Conservation (phyloP, 2,113 vertebrate genomes). For the Actenoides lindsayi region DNA sequence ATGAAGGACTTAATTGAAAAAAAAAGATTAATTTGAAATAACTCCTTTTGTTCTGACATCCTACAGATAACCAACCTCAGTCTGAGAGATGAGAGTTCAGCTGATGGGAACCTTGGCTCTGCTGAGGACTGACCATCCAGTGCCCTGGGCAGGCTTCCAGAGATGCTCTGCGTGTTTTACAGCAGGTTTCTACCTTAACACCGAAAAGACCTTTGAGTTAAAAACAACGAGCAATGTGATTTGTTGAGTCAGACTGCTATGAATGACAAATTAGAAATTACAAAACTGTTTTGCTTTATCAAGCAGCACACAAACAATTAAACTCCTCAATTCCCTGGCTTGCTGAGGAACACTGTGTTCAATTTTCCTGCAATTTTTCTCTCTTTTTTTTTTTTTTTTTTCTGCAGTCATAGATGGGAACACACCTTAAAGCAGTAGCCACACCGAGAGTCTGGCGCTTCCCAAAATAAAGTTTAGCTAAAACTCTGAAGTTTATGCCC, state of each 20-base stretch:
- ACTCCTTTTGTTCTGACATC: background rate
- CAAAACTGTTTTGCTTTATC: background rate
- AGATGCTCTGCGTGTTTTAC: background rate
- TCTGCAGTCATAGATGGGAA: background rate
- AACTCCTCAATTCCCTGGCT: background rate
- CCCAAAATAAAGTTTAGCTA: background rate
- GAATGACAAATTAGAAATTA: conserved; percentile 30
- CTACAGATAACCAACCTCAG: background rate
- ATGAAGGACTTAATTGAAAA: background rate
- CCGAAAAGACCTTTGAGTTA: background rate
- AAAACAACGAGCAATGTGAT: background rate
- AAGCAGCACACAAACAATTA: background rate
- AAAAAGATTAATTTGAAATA: background rate
- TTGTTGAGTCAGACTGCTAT: background rate
- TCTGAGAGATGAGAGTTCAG: background rate
- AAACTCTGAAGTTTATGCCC: background rate
- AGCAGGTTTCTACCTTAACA: background rate
- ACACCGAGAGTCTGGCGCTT: background rate
- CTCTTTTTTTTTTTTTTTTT: background rate
- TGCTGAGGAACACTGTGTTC: background rate
- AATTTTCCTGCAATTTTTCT: background rate
- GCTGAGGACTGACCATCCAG: background rate
- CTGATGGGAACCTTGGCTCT: background rate
- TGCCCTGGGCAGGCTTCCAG: background rate
- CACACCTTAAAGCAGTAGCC: background rate